Evolutionary conservation across 2,797 vertebrate species (phyloP), one percentile per base, ranked within the genome.

Genomic region (Enteromius fasciolatus): DNA sequence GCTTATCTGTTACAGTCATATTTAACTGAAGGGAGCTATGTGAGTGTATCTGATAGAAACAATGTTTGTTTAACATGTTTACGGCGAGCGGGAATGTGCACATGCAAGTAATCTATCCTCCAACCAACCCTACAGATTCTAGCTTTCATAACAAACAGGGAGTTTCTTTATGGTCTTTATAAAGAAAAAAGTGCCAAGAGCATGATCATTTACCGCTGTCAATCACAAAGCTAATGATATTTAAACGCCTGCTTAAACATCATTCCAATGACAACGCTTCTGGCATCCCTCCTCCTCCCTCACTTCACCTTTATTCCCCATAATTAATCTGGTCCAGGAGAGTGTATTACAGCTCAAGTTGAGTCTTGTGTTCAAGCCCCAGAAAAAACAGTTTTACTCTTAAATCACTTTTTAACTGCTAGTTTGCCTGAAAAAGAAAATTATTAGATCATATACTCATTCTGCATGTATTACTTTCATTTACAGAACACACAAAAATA

Each of bases 201-300:
- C 50, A 44, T n/a, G 31, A 54, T 72, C 8, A 28, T 81, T 74
- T 74, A 81, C 18, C 18, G 79, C 5, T 50, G 69, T 52, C 69
- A 73, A 50, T 81, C 69, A 63, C 28, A 64, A 81, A 8, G 5
- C 57, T 36, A 64, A 73, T 73, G 79, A 81, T 39, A 81, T 39
- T 64, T 63, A 81, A 61, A 69, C 3, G 23, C 8, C 54, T 64
- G 57, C 64, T 59, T 70, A 59, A 28, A 59, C 23, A 36, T 69
- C 31, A 52, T 68, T 79, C 23, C 33, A 57, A 18, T 69, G 64
- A 79, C 44, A 69, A 57, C 10, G 36, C 64, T 68, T 41, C 12
- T 23, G 64, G 77, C 31, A 79, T 69, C 15, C 64, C 66, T 79
- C 33, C 64, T 69, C 20, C n/a, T 25, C 48, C 63, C 33, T 69